Evolutionary conservation across 2,797 vertebrate genomes (phyloP).

Genomic region (Etheostoma nigrum): DNA sequence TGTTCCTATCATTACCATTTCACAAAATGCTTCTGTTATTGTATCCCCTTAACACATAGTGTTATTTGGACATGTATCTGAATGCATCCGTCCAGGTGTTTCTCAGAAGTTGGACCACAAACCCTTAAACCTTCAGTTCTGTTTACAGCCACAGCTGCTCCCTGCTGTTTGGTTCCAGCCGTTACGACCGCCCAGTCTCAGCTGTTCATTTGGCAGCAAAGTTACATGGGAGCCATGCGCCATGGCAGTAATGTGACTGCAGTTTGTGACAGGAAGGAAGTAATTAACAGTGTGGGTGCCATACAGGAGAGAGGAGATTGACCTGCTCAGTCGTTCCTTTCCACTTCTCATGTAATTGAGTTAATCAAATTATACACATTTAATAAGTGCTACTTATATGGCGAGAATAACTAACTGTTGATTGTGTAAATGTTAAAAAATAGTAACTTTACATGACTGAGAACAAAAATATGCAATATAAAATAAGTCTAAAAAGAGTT

Average conservation of each 20-base stretch:
- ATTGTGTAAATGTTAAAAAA: conserved; percentile 49
- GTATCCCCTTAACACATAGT: neutral
- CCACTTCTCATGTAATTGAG: conserved; percentile 39
- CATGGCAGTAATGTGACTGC: conserved; percentile 29
- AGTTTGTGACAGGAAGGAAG: conserved; percentile 49
- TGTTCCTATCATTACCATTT: neutral
- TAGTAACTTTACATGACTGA: conserved; percentile 13
- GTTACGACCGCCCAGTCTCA: conserved; percentile 6
- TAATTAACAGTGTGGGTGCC: conserved; percentile 32
- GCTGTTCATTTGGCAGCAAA: conserved; percentile 41
- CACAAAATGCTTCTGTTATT: neutral
- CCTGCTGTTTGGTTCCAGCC: conserved; percentile 18
- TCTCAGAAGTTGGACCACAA: conserved; percentile 14
- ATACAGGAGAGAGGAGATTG: conserved; percentile 27
- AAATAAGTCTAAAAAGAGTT: conserved; percentile 15
- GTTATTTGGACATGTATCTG: neutral
- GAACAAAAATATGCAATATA: conserved; percentile 24
- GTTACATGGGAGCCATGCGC: conserved; percentile 33
- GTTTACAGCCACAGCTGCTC: conserved; percentile 29
- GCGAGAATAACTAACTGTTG: conserved; percentile 13
- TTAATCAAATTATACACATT: conserved; percentile 42
- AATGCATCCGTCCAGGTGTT: conserved; percentile 8
- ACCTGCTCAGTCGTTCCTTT: conserved; percentile 33
- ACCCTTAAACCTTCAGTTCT: conserved; percentile 3
- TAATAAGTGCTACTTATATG: conserved; percentile 37